phyloP scores from a whole-genome alignment of 2,113 vertebrate species.

The Oncorhynchus keta region DNA sequence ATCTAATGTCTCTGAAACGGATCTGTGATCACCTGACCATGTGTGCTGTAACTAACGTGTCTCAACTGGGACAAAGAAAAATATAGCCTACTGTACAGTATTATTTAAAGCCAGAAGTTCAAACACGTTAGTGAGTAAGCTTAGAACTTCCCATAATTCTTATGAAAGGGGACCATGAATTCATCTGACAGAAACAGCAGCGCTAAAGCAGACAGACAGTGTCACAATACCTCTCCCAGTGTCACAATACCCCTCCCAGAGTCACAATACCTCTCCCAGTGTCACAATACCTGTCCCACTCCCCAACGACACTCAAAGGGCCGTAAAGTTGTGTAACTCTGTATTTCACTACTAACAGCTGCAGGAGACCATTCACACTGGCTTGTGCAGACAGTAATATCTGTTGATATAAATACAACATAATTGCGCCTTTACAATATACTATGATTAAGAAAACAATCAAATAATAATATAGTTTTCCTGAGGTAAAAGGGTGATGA shows the following conservation, averaged over 20 bases:
- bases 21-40: neutral
- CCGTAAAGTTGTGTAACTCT: neutral
- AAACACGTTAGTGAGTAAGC: conserved; percentile 10
- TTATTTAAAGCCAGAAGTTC: neutral
- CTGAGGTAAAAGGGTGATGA: neutral
- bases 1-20: no score
- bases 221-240: neutral
- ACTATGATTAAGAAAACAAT: neutral
- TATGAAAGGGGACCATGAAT: conserved; percentile 12
- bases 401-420: neutral
- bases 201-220: neutral
- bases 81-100: neutral
- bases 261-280: neutral
- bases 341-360: neutral
- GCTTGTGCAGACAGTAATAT: neutral
- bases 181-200: neutral
- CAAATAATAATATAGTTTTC: neutral
- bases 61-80: neutral
- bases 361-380: neutral
- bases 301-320: neutral
- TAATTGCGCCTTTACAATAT: neutral
- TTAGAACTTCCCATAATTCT: neutral
- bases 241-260: no score
- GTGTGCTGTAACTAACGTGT: neutral
- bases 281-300: neutral